Evolutionary conservation across 2,797 vertebrate genomes (phyloP).

Genomic region (Peromyscus nudipes): DNA sequence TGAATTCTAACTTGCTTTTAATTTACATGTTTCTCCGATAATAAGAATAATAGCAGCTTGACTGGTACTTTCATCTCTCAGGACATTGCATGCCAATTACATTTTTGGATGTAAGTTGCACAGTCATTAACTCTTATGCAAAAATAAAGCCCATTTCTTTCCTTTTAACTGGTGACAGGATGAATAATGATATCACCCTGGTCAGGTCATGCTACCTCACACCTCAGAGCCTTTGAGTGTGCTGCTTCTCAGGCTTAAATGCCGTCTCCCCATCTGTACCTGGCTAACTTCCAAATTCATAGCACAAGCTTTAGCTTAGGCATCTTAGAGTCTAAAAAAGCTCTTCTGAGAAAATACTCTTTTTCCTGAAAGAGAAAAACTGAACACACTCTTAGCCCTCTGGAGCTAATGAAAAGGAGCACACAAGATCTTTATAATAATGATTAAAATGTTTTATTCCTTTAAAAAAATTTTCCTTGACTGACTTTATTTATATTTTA

Average conservation of each 20-base stretch:
- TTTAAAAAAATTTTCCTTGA: background rate
- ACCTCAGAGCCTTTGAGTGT: slow-evolving; percentile 61
- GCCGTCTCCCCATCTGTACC: slow-evolving; percentile 65
- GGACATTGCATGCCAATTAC: background rate
- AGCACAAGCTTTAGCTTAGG: slow-evolving; percentile 33
- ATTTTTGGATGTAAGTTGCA: background rate
- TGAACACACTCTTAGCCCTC: background rate
- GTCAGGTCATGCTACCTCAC: slow-evolving; percentile 50
- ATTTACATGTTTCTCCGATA: background rate
- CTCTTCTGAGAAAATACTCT: slow-evolving; percentile 56
- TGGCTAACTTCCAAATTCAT: slow-evolving; percentile 67
- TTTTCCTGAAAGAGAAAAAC: background rate
- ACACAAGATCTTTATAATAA: background rate
- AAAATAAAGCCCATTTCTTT: background rate
- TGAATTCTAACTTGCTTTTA: background rate
- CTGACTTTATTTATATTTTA: background rate
- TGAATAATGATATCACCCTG: slow-evolving; percentile 53
- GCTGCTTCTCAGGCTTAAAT: slow-evolving; percentile 21
- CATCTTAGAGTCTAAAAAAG: background rate
- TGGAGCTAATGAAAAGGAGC: background rate
- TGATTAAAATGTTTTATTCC: background rate
- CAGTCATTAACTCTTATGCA: background rate
- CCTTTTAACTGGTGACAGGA: background rate
- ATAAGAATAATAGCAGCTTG: background rate
- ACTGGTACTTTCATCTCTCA: background rate